A percentile compares a stretch with the other conserved stretches of the same genome.
These are phyloP conservation scores for Siniperca scherzeri DNA, from an alignment of 2,797 vertebrate species.

Conservation along the genomic window DNA sequence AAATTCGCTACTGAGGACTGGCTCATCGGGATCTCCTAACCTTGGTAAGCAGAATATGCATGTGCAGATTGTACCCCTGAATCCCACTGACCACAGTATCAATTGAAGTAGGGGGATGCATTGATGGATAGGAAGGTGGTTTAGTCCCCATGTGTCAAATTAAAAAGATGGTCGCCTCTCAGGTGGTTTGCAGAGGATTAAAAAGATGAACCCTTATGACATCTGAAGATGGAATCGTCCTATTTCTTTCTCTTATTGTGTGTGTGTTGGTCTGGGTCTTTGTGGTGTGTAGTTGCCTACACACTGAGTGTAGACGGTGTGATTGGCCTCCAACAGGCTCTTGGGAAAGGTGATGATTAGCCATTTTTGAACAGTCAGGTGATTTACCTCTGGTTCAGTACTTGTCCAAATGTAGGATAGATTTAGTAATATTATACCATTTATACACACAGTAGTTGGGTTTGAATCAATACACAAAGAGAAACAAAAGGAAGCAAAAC, in stretches of 20 bases:
- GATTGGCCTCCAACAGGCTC: conserved; percentile 45
- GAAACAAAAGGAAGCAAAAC: neutral
- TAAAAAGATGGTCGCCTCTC: conserved; percentile 57
- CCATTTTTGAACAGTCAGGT: neutral
- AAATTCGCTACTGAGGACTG: conserved; percentile 58
- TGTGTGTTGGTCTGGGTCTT: neutral
- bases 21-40: conserved; percentile 57
- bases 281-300: conserved; percentile 6
- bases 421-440: neutral
- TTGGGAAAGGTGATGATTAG: conserved; percentile 54
- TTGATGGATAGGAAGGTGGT: conserved; percentile 8
- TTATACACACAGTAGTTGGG: neutral
- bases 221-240: neutral
- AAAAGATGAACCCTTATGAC: conserved; percentile 15
- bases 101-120: neutral
- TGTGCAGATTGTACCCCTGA: neutral
- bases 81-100: neutral
- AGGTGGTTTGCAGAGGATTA: conserved; percentile 54
- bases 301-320: neutral
- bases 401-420: neutral
- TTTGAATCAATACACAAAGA: neutral
- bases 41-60: conserved; percentile 65
- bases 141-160: conserved; percentile 70
- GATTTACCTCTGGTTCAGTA: conserved; percentile 19
- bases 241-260: neutral